A percentile compares a stretch with the other conserved stretches of the same genome.
These are phyloP conservation scores for Oreocharis arfaki DNA, from an alignment of 2,113 vertebrate species.

Conservation along the genomic window DNA sequence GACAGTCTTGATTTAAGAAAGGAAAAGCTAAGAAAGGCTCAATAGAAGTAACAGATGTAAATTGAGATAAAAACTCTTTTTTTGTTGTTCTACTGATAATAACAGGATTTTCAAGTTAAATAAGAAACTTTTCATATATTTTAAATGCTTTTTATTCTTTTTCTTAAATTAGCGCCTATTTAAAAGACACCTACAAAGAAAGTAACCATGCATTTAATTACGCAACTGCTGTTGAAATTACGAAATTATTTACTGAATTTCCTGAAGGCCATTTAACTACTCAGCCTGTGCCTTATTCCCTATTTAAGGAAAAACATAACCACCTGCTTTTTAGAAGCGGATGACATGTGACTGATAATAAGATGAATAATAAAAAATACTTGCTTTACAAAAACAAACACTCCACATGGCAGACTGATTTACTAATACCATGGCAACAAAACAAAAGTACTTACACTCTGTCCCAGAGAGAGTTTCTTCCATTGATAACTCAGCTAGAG, in stretches of 20 bases:
- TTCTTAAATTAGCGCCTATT: neutral
- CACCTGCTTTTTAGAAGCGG: neutral
- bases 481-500: slow-evolving; percentile 78
- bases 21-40: neutral
- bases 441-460: slow-evolving; percentile 67
- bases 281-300: neutral
- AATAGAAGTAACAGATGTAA: neutral
- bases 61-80: neutral
- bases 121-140: neutral
- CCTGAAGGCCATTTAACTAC: neutral
- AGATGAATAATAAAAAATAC: neutral
- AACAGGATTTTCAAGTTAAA: neutral
- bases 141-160: neutral
- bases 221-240: neutral
- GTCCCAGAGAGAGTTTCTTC: slow-evolving; percentile 77
- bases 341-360: neutral
- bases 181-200: neutral
- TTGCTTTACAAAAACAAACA: neutral
- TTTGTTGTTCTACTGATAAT: neutral
- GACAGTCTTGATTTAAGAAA: neutral
- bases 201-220: neutral
- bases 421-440: neutral
- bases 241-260: neutral
- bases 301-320: neutral
- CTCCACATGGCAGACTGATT: neutral